These are phyloP conservation scores for Homarus gammarus DNA, from an alignment of 2,888 invertebrate genomes.

Conservation along the genomic window DNA sequence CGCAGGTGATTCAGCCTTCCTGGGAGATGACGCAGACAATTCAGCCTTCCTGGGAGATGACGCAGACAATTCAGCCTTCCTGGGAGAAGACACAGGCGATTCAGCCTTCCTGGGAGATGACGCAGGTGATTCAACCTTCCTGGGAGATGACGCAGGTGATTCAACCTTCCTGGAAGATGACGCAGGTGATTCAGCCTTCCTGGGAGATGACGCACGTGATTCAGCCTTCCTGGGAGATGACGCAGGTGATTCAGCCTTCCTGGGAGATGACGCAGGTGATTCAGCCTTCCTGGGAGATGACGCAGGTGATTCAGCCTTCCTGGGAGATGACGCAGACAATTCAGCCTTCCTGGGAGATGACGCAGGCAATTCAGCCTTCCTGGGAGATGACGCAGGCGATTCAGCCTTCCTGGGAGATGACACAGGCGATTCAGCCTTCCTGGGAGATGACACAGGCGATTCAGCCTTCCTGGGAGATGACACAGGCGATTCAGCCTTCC, in stretches of 20 bases:
- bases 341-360: neutral
- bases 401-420: no score
- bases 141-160: neutral
- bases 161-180: neutral
- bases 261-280: neutral
- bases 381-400: neutral
- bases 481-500: neutral
- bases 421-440: no score
- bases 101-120: neutral
- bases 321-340: neutral
- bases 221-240: neutral
- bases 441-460: no score
- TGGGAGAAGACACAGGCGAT: slow-evolving; percentile 1
- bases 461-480: no score
- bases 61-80: neutral
- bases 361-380: no score
- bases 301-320: neutral
- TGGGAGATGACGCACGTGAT: neutral
- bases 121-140: neutral
- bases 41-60: neutral
- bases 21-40: neutral
- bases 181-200: neutral
- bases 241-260: no score
- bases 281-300: neutral
- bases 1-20: neutral